Evolutionary conservation across 2,797 vertebrate species (phyloP), one percentile per base, ranked within the genome.

Genomic region (Chelidonichthys spinosus): DNA sequence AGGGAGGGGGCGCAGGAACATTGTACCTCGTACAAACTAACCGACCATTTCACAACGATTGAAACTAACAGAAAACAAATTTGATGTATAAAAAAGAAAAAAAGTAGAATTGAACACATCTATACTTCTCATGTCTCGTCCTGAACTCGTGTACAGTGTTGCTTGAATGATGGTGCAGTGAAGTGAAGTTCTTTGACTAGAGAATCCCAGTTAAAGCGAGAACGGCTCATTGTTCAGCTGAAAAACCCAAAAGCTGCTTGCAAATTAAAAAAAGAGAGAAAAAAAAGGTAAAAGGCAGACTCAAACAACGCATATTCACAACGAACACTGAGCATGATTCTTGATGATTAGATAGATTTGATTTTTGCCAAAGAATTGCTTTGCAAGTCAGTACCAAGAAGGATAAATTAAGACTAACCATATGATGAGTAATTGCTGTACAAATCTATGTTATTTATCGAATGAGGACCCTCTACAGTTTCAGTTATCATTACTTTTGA

Each of bases 291-390:
- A 87, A 86, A 79, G 5, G 76, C 79, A 83, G 74, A 87, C 79
- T 81, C 68, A 78, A 87, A 85, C 74, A 67, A 78, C 7, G 53
- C 85, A 81, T 76, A 86, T 83, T 89, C 71, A 79, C 78, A 69
- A 76, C 37, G 76, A 90, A 84, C 80, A 83, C 58, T 74, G 66
- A 89, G 87, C 85, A 89, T 84, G 79, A 91, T 84, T 87, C 82
- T 81, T 88, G 79, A 82, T n/a, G 65, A 89, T 88, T 85, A 86
- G 82, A 86, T 86, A 89, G 85, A 92, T 92, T 93, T 87, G 84
- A 92, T 88, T 87, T 91, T 91, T 92, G 92, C 94, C 93, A 94
- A 94, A 95, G 93, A 94, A 90, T 87, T 90, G 87, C 87, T 92
- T 91, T 76, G 90, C 87, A 93, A 92, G 92, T 92, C 92, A 90